phyloP scores from a whole-genome alignment of 2,797 vertebrate genomes.

The Pangasius mekongensis region DNA sequence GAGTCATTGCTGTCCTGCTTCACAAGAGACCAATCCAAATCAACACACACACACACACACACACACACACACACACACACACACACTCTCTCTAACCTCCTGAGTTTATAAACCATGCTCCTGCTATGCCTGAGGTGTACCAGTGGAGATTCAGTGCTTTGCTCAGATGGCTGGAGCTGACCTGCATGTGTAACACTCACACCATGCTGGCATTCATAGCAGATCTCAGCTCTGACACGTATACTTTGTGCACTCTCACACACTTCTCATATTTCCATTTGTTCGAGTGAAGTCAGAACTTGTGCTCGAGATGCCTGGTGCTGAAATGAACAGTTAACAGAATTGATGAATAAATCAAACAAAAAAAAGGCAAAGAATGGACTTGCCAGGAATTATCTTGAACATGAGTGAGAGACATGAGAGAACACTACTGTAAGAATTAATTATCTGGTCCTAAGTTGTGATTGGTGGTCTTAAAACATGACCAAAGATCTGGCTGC shows the following conservation, averaged over 20 bases:
- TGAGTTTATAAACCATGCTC: background rate
- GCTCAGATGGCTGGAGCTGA: slow-evolving; percentile 1
- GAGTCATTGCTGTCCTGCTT: slow-evolving; percentile 14
- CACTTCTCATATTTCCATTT: background rate
- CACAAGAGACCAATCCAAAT: background rate
- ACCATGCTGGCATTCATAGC: background rate
- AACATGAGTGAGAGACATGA: background rate
- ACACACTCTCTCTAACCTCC: background rate
- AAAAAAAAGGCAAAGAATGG: background rate
- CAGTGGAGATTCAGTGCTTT: background rate
- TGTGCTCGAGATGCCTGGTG: background rate
- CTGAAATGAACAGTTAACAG: background rate
- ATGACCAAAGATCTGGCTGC: background rate
- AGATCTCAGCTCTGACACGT: background rate
- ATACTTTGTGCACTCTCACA: background rate
- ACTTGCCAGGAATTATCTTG: background rate
- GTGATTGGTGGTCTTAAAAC: background rate
- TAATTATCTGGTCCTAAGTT: too few relatives aligned
- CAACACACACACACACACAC: background rate
- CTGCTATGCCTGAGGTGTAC: background rate
- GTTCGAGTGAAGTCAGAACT: background rate
- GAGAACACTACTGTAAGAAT: background rate
- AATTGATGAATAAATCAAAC: background rate
- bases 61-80: background rate
- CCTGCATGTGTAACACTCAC: background rate